Evolutionary conservation across 2,888 invertebrate species (phyloP).

Genomic region (Eumerus sabulonum): DNA sequence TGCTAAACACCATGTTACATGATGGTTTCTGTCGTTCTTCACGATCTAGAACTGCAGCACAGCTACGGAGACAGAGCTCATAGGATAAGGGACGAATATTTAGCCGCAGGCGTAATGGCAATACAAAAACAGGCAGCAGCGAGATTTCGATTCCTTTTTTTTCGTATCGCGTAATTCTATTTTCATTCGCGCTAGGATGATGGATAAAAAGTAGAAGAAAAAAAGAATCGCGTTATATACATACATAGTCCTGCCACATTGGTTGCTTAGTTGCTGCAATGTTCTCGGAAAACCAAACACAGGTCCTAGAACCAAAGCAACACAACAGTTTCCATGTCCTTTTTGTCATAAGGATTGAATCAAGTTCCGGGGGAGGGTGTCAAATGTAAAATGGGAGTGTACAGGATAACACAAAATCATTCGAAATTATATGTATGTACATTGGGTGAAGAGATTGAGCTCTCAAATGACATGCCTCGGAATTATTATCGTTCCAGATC

Average conservation of each 20-base stretch:
- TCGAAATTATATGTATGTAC: slow-evolving; percentile 38
- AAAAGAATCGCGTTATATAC: slow-evolving; percentile 17
- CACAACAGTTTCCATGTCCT: slow-evolving; percentile 15
- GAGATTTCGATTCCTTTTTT: slow-evolving; percentile 59
- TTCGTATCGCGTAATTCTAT: slow-evolving; percentile 8
- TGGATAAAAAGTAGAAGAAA: slow-evolving; percentile 22
- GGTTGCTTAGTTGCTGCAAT: slow-evolving; percentile 29
- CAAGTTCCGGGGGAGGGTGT: slow-evolving; percentile 53
- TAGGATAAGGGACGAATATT: slow-evolving; percentile 68
- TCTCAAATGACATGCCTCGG: slow-evolving; percentile 53
- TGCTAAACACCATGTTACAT: slow-evolving; percentile 52
- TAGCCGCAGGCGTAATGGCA: slow-evolving; percentile 71
- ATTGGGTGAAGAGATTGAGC: slow-evolving; percentile 35
- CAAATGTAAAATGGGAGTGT: slow-evolving; percentile 50
- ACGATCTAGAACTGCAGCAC: slow-evolving; percentile 39
- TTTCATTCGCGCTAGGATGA: slow-evolving; percentile 18
- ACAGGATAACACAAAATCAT: slow-evolving; percentile 31
- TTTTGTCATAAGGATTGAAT: slow-evolving; percentile 7
- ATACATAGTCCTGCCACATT: slow-evolving; percentile 39
- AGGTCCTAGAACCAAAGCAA: slow-evolving; percentile 19
- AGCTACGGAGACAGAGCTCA: slow-evolving; percentile 35
- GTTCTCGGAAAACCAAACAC: slow-evolving; percentile 7
- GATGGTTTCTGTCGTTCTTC: slow-evolving; percentile 13
- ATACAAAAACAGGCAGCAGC: slow-evolving; percentile 69
- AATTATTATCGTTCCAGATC: slow-evolving; percentile 44